Conservation (phyloP, 2,888 invertebrate species). For the Phortica okadai region DNA sequence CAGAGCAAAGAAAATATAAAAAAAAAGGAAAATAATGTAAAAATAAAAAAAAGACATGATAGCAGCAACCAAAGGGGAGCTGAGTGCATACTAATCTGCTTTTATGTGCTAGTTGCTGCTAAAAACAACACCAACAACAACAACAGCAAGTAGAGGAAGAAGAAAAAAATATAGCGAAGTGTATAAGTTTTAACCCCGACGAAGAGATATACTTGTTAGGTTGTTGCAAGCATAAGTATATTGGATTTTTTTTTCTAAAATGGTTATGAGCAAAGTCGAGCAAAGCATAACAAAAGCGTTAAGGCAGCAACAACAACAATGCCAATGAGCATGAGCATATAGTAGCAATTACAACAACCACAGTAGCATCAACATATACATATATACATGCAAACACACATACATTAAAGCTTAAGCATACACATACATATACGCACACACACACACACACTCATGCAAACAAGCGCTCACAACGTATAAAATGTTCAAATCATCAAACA, state of each 20-base stretch:
- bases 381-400: neutral
- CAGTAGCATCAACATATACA: slow-evolving; percentile 40
- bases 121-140: neutral
- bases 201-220: neutral
- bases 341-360: slow-evolving; percentile 55
- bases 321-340: slow-evolving; percentile 26
- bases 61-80: neutral
- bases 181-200: slow-evolving; percentile 5
- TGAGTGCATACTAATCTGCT: slow-evolving; percentile 5
- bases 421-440: slow-evolving; percentile 1
- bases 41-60: neutral
- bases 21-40: too few species aligned
- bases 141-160: neutral
- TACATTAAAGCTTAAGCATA: neutral
- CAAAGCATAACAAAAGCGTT: slow-evolving; percentile 33
- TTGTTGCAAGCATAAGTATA: slow-evolving; percentile 26
- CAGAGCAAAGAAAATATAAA: neutral
- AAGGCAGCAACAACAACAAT: slow-evolving; percentile 32
- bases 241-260: slow-evolving; percentile 7
- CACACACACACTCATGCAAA: slow-evolving; percentile 48
- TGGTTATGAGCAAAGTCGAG: slow-evolving; percentile 17
- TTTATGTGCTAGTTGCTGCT: neutral
- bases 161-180: neutral
- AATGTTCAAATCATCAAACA: slow-evolving; percentile 77
- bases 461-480: slow-evolving; percentile 57